Base-by-base conservation (phyloP, 2,888 invertebrate species). In the Temnothorax rugatulus region DNA sequence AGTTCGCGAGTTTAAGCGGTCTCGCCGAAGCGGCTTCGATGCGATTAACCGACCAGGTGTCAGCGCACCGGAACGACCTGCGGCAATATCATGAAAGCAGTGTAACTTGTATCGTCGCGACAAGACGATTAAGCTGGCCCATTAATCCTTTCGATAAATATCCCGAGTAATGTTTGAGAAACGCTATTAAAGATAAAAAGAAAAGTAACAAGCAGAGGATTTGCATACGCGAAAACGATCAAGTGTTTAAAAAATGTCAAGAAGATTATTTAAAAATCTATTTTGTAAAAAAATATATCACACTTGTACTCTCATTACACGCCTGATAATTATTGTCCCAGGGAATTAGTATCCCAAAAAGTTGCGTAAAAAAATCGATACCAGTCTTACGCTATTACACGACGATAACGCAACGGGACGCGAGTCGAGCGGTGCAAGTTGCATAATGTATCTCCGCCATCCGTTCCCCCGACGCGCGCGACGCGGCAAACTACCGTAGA, bases 1-100 rank as follows among this genome's bases (percentile, higher is more conserved):
- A 83, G 83, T 83, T 83, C 18, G 47, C 61, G 57, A 52, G 71
- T 83, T 84, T 73, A 83, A 83, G 50, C 25, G 73, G 57, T 61
- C 38, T 69, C 71, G 9, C 52, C 15, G 57, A 71, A 57, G 50
- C 18, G 29, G 44, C 83, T 83, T 66, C 57, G 54, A 63, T 29
- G 41, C 83, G 66, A 83, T 84, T 84, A 84, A 83, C 47, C 52
- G 71, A 34, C 61, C 57, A 52, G 63, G 34, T 50, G 83, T 73
- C 50, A 41, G 54, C 29, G 57, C 50, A 66, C 73, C 50, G 52
- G n/a, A 69, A 71, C 69, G 25, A 34, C 29, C 66, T 15, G 41
- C 11, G 25, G 41, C 41, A 54, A 9, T 54, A 44, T 15, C 44
- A 29, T 44, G 54, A 41, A 29, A 52, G 69, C 41, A 54, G 44